Evolutionary conservation across 35 echinoderm and acorn worm genomes (phyloP).

Genomic region (Acanthaster planci): DNA sequence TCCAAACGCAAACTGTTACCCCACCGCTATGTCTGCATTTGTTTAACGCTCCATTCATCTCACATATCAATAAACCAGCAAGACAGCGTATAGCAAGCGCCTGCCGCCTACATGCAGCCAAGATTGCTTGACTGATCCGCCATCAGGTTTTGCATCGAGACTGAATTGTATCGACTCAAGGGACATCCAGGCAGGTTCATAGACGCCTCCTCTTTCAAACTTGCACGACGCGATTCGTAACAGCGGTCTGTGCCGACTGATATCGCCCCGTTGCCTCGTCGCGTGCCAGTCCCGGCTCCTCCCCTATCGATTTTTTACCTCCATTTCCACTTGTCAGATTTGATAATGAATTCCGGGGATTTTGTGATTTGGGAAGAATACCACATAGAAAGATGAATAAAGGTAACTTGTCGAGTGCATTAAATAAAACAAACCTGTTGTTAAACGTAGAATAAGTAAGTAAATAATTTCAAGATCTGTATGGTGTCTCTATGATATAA

Average conservation of each 20-base stretch:
- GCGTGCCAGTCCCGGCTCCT: conserved; percentile 4
- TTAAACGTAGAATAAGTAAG: no score
- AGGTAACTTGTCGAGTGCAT: no score
- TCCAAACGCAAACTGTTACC: no score
- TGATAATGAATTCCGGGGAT: background rate
- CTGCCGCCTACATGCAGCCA: background rate
- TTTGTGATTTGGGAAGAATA: no score
- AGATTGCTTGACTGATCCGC: background rate
- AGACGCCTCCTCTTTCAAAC: conserved; percentile 6
- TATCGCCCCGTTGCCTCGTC: background rate
- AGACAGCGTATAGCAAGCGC: background rate
- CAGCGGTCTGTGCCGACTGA: background rate
- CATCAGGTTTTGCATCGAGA: background rate
- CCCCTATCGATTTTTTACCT: conserved; percentile 12
- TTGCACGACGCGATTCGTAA: background rate
- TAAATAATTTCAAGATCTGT: no score
- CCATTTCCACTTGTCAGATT: conserved; percentile 6
- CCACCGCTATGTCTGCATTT: no score
- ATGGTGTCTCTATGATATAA: no score
- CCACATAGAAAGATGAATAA: no score
- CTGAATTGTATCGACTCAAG: conserved; percentile 5
- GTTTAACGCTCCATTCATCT: no score
- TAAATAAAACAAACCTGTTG: no score
- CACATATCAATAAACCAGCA: conserved; percentile 4
- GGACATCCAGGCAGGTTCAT: background rate